phyloP scores from a whole-genome alignment of 2,797 vertebrate species.

The Vespertilio murinus region DNA sequence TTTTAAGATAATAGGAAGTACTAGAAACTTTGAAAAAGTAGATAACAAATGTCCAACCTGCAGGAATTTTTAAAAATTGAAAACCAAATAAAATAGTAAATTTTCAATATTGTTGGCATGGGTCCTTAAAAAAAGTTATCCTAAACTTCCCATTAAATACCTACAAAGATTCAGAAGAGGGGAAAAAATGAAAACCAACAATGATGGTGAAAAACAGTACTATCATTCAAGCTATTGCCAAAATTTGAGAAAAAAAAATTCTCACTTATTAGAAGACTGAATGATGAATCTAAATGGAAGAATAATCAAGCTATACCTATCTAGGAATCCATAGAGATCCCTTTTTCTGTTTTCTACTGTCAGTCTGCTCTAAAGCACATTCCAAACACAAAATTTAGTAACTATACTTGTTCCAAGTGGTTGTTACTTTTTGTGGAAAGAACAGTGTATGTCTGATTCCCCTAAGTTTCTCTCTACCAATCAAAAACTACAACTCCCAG shows the following conservation, averaged over 20 bases:
- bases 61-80: not conserved
- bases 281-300: not conserved
- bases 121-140: not conserved
- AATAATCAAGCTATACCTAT: not conserved
- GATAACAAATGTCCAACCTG: not conserved
- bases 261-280: not conserved
- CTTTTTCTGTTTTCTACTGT: not conserved
- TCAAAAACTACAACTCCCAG: not conserved
- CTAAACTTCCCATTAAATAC: slow-evolving; percentile 30
- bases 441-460: not conserved
- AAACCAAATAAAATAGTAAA: slow-evolving; percentile 45
- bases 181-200: not conserved
- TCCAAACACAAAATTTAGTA: not conserved
- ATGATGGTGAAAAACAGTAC: not conserved
- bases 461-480: not conserved
- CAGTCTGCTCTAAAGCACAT: not conserved
- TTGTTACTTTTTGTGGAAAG: not conserved
- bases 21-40: not conserved
- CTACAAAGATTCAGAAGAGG: not conserved
- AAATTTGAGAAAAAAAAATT: slow-evolving; percentile 33
- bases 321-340: not conserved
- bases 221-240: not conserved
- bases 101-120: slow-evolving; percentile 35
- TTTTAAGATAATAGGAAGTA: not conserved
- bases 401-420: not conserved